Evolutionary conservation across 2,113 vertebrate genomes (phyloP), one percentile per base, ranked within the genome.

Genomic region (Lepisosteus oculatus): DNA sequence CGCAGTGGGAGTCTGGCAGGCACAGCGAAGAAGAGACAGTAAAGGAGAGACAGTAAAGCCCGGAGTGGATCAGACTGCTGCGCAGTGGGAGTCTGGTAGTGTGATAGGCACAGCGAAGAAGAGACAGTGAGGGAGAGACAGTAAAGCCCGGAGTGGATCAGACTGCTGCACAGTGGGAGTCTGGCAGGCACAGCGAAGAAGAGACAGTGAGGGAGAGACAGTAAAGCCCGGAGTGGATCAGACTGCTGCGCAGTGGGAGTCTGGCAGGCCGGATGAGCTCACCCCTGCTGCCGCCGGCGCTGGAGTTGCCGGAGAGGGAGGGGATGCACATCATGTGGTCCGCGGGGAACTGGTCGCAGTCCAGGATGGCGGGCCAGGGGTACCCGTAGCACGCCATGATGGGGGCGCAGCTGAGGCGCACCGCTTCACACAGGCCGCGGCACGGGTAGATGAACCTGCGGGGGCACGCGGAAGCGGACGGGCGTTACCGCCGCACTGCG

Each of bases 381-480:
- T 92, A 93, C 11, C 94, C 86, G 0, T 93, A 95, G 75, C 93
- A 94, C 64, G 87, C 90, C 90, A 90, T 93, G 74, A 94, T 90
- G 2, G 95, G 93, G 0, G 90, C 91, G 0, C 93, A 96, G 83
- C 93, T 95, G 77, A 89, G 89, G 75, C 88, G 86, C 9, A 95
- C 84, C 0, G 91, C 89, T 65, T 95, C 89, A 0, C 95, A 95
- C 72, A 92, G 85, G 79, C 93, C 94, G 72, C 79, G 81, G 79
- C 93, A 91, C 0, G 91, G 92, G 6, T 91, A 90, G 84, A 94
- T 93, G 80, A 92, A 85, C 85, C 93, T 94, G 80, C 2, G 55
- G 14, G 64, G 43, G n/a, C 42, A 17, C 13, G 47, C 5, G 47
- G 47, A 9, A 51, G 15, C 29, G 47, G 47, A 51, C 5, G 47